These are phyloP conservation scores for Brachyistius frenatus DNA, from an alignment of 2,113 vertebrate genomes.

Conservation along the genomic window DNA sequence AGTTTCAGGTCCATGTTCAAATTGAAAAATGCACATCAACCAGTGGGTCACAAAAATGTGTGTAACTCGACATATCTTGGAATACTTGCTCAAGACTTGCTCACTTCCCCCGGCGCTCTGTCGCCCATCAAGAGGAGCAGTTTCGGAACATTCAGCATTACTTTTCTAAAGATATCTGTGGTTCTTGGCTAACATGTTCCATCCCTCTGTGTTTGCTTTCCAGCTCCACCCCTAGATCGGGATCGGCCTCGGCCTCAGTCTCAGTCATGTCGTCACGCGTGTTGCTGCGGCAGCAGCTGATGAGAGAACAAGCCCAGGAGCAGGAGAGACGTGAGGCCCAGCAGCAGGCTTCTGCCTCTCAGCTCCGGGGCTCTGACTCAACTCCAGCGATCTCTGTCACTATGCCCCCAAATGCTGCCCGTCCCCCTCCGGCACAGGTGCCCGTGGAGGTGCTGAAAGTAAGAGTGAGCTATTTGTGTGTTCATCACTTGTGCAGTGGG, in stretches of 20 bases:
- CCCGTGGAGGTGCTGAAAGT: constrained; percentile 92
- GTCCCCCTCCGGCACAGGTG: constrained; percentile 88
- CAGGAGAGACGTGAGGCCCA: constrained; percentile 90
- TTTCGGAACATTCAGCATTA: too few relatives aligned
- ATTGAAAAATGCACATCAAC: too few relatives aligned
- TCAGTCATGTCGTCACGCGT: constrained; percentile 86
- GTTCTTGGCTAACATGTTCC: too few relatives aligned
- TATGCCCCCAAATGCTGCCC: constrained; percentile 73
- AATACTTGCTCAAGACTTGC: too few relatives aligned
- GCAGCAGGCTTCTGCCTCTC: constrained; percentile 83
- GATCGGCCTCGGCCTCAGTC: constrained; percentile 22
- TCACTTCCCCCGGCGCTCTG: too few relatives aligned
- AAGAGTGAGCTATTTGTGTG: constrained; percentile 41
- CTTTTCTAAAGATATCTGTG: too few relatives aligned
- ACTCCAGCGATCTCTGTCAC: constrained; percentile 89
- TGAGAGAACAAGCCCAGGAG: constrained; percentile 91
- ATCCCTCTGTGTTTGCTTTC: constrained; percentile 9
- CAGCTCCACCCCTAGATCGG: constrained; percentile 61
- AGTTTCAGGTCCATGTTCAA: too few relatives aligned
- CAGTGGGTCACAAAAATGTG: too few relatives aligned
- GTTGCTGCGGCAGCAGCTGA: constrained; percentile 90
- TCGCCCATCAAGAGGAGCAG: too few relatives aligned
- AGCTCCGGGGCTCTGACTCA: constrained; percentile 76
- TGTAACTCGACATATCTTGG: too few relatives aligned
- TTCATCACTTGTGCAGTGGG: not conserved